Conservation (phyloP, 2,797 vertebrate species). For the Petrocephalus sullivani region DNA sequence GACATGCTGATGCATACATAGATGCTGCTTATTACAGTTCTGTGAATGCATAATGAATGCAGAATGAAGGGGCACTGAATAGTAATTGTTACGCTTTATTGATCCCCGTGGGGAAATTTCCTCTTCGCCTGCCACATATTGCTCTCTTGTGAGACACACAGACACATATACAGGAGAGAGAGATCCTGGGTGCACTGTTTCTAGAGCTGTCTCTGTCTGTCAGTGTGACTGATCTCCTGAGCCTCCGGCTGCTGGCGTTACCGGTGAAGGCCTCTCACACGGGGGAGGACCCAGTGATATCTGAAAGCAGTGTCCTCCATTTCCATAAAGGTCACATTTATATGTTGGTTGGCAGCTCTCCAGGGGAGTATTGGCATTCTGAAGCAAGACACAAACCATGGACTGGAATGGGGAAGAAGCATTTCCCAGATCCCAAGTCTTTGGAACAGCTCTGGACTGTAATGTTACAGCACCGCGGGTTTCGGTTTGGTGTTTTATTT, state of each 20-base stretch:
- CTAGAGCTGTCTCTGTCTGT: neutral
- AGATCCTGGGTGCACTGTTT: neutral
- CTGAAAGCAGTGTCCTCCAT: neutral
- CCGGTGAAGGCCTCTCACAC: neutral
- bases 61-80: neutral
- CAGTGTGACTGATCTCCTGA: neutral
- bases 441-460: too few relatives aligned
- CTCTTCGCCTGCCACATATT: neutral
- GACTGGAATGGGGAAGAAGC: neutral
- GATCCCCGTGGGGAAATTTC: neutral
- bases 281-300: neutral
- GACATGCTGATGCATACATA: neutral
- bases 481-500: neutral
- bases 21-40: neutral
- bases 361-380: conserved; percentile 6
- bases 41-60: neutral
- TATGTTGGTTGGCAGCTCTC: conserved; percentile 14
- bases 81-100: neutral
- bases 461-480: neutral
- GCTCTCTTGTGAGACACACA: neutral
- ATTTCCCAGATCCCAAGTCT: too few relatives aligned
- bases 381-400: neutral
- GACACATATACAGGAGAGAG: neutral
- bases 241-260: neutral
- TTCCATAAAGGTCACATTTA: neutral